Evolutionary conservation across 1,140 invertebrate genomes (phyloP).

Genomic region (Euura saliciscinereae): DNA sequence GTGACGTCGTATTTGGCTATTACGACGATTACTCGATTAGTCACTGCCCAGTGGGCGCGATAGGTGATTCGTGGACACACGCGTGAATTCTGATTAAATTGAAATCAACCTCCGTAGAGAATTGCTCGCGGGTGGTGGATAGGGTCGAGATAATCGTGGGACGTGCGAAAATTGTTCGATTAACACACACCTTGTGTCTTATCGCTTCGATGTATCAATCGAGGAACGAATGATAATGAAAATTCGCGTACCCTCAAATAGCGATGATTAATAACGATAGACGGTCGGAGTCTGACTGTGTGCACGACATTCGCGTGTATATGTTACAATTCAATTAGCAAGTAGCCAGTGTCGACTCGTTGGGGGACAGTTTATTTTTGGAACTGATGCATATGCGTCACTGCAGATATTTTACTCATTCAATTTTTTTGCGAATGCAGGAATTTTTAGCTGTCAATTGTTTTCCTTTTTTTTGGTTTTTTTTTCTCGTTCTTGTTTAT

Average conservation of each 20-base stretch:
- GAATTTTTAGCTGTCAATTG: background rate
- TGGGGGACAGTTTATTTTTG: conserved; percentile 1
- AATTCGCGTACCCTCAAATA: too few species aligned
- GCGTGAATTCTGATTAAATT: background rate
- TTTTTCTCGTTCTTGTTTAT: background rate
- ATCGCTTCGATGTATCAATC: too few species aligned
- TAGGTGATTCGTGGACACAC: background rate
- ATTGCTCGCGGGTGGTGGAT: too few species aligned
- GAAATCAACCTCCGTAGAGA: background rate
- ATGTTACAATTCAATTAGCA: conserved; percentile 6
- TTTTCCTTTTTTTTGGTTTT: background rate
- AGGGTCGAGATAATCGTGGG: too few species aligned
- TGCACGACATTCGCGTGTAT: too few species aligned
- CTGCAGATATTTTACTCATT: conserved; percentile 6
- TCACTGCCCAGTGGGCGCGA: background rate
- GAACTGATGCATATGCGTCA: background rate
- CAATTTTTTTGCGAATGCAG: conserved; percentile 8
- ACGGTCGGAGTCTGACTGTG: too few species aligned
- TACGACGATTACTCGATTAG: background rate
- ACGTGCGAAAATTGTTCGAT: too few species aligned
- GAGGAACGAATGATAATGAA: too few species aligned
- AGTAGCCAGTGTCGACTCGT: background rate
- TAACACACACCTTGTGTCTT: too few species aligned
- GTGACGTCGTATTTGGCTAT: too few species aligned
- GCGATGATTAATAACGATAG: too few species aligned